Evolutionary conservation across 2,797 vertebrate genomes (phyloP), one percentile per base, ranked within the genome.

Genomic region (Sarcoramphus papa): DNA sequence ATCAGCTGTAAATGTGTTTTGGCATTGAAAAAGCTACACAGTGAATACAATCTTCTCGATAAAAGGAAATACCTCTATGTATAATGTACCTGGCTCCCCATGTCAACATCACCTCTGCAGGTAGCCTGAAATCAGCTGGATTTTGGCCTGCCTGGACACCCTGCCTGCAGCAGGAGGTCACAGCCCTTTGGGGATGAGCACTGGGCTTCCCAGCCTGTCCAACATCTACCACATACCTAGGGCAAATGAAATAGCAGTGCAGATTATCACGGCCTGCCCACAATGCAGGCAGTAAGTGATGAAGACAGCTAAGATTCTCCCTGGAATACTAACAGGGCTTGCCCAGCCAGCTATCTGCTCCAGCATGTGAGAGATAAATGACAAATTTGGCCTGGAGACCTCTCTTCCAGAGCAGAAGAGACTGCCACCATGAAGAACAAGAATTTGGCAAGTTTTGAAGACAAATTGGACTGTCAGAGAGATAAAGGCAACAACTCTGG

Each of bases 351-450:
- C 33, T 15, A 11, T 21, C 10, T 23, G 70, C 79, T 88, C 53
- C 40, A 60, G 65, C 19, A 40, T 1, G 0, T 1, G 37, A 15
- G 19, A 82, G 43, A 31, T 0, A 41, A 72, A 20, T 12, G 23
- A 53, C 14, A 19, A 45, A 48, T 16, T 2, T 24, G 48, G 28
- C 40, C 43, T 48, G 12, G 7, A 85, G 31, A 40, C 21, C n/a
- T 37, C 59, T 45, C 37, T 37, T 50, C 21, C 47, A 45, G 25
- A 75, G 35, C 30, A 41, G 23, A 47, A 27, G 21, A 48, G 43
- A 43, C 16, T 33, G 50, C 21, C 45, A 72, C 24, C 63, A 31
- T 0, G 2, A 56, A 74, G 24, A 74, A 19, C 30, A 83, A 43
- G 40, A 59, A 56, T 59, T 48, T 35, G 28, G 33, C 14, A 82